phyloP scores from a whole-genome alignment of 35 echinoderm and acorn worm genomes.

The Diadema setosum region DNA sequence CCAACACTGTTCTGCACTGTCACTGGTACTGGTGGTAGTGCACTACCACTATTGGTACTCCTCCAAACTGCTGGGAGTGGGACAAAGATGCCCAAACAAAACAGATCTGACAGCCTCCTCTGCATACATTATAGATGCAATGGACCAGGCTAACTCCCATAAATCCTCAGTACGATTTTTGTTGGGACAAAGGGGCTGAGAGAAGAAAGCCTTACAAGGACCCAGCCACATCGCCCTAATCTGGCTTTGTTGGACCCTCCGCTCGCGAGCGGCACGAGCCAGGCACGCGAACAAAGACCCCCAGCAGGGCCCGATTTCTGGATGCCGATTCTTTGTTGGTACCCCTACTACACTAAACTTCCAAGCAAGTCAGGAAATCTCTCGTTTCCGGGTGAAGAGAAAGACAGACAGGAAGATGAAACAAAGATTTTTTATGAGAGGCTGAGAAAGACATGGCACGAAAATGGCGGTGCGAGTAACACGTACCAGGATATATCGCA shows the following conservation, averaged over 20 bases:
- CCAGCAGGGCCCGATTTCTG: not conserved
- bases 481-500: too few relatives aligned
- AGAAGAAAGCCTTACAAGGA: not conserved
- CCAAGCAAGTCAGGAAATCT: not conserved
- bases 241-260: not conserved
- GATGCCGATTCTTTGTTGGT: not conserved
- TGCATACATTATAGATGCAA: too few relatives aligned
- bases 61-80: too few relatives aligned
- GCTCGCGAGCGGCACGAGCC: slow-evolving; percentile 27
- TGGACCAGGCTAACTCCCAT: too few relatives aligned
- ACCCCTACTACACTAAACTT: not conserved
- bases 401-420: not conserved
- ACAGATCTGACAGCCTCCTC: too few relatives aligned
- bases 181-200: not conserved
- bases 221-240: not conserved
- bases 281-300: slow-evolving; percentile 45
- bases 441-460: not conserved
- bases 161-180: too few relatives aligned
- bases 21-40: too few relatives aligned
- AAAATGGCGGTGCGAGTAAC: not conserved
- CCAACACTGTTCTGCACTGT: too few relatives aligned
- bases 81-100: too few relatives aligned
- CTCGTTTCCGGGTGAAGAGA: not conserved
- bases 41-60: too few relatives aligned
- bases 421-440: not conserved